These are phyloP conservation scores for Calcarius ornatus DNA, from an alignment of 2,113 vertebrate genomes.

Conservation along the genomic window DNA sequence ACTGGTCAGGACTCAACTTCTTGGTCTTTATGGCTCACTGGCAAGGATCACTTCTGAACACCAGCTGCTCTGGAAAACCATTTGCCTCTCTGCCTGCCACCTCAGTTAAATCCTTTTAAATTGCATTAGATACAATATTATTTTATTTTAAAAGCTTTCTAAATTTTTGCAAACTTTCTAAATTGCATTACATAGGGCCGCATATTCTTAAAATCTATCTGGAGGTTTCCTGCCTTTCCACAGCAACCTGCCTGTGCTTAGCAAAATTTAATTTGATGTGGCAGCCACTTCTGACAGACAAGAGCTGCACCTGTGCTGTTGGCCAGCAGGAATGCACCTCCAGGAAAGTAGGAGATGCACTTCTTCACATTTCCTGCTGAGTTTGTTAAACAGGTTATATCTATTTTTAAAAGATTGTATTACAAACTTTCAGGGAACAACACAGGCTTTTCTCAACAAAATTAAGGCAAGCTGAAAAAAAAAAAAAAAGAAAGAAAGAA, in stretches of 20 bases:
- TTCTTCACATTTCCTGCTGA: slow-evolving; percentile 69
- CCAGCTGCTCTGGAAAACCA: not conserved
- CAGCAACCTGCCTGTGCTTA: not conserved
- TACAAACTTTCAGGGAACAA: slow-evolving; percentile 23
- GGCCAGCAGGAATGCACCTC: slow-evolving; percentile 64
- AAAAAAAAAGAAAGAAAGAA: not conserved
- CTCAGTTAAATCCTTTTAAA: not conserved
- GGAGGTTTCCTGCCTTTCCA: not conserved
- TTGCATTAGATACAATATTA: not conserved
- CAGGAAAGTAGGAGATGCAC: slow-evolving; percentile 59
- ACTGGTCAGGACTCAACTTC: not conserved
- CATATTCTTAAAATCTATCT: not conserved
- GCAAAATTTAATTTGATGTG: slow-evolving; percentile 42
- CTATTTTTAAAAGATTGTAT: slow-evolving; percentile 55
- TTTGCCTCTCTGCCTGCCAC: not conserved
- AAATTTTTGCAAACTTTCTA: not conserved
- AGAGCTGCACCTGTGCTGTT: slow-evolving; percentile 67
- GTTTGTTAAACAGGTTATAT: slow-evolving; percentile 75
- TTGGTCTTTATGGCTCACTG: not conserved
- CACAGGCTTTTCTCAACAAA: slow-evolving; percentile 34
- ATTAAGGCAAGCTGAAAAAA: not conserved
- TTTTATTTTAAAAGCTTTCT: not conserved
- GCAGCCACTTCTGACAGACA: slow-evolving; percentile 25
- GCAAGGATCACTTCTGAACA: not conserved
- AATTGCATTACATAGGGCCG: fast-evolving